Evolutionary conservation across 2,888 invertebrate species (phyloP), one percentile per base, ranked within the genome.

Genomic region (Onthophagus sagittarius): DNA sequence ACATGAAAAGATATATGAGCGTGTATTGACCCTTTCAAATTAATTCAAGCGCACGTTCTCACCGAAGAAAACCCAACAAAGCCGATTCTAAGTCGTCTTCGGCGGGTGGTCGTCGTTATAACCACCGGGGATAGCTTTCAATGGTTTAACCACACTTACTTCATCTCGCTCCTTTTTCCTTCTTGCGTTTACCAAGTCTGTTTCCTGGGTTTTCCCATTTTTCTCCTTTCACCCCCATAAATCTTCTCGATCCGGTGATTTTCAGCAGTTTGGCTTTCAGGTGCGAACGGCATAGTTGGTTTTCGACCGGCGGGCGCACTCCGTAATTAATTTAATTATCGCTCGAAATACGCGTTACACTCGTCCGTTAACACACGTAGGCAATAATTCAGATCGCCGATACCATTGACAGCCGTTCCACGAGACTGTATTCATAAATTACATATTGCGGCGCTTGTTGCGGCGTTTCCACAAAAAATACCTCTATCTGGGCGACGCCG

Each of bases 401-500:
- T 67, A 67, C 23, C 32, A 67, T 67, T 67, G 67, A 67, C 67
- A 67, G 32, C 31, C 31, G 32, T 32, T 23, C n/a, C 39, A n/a
- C 67, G 32, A 67, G 32, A 67, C 6, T 32, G 32, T 32, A 67
- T 32, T 32, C 67, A 67, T 67, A 67, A 67, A 67, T 67, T 67
- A 67, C 67, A 31, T 53, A 53, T 53, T 53, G 39, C 39, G 39
- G 39, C 39, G 7, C 39, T 53, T 53, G 39, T 53, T 9, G 39
- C 39, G 39, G 39, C 39, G 39, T 53, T 53, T 53, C 6, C 23
- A 23, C 23, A 23, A 53, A 53, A 53, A 53, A 11, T 53, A 23
- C 23, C 23, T 79, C 80, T 77, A 77, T 72, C 67, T 77, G 80
- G 79, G 77, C 77, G 72, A 73, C 70, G 67, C 23, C 6, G 39